Base-by-base conservation (phyloP, 2,113 vertebrate genomes). In the Sinosuthora webbiana region DNA sequence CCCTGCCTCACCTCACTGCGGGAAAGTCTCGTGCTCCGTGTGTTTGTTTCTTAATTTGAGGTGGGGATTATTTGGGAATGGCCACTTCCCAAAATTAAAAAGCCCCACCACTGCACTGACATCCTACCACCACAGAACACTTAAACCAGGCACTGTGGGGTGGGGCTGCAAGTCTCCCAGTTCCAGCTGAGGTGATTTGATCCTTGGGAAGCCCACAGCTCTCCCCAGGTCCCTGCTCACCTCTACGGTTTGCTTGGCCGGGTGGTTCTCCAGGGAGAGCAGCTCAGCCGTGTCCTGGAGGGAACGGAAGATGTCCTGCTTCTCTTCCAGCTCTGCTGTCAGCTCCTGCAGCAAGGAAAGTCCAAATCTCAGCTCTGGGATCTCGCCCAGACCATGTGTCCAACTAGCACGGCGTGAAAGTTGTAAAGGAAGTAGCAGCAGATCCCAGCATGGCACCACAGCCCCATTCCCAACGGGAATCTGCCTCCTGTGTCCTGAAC, bases 191-290 rank as follows among this genome's bases (percentile, higher is more conserved):
- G 75, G 35, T 15, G 70, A 19, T 33, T 5, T 49, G 3, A 28
- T 16, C 13, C 56, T 3, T 0, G 0, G 69, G 42, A 52, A 37
- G 7, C 7, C 68, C 62, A 5, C 1, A 2, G 59, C 24, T 11
- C 23, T 23, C 3, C 3, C 53, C 23, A 0, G 2, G 4, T 0
- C 15, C 56, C 47, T 7, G 6, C 94, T 97, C 94, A 99, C 99
- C 99, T 99, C 99, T 8, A 99, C 98, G 0, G 99, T 99, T 95
- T 99, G 99, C 83, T 99, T 99, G 97, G 99, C 99, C 0, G 99
- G 99, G 96, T 99, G 99, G 96, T 99, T 99, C 90, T 99, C 99
- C 96, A 98, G 97, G 81, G 99, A 99, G 62, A 99, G 97, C 13
- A 98, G 96, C 75, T 98, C 98, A 1, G 99, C 99, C 1, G 98